Evolutionary conservation across 2,888 invertebrate genomes (phyloP).

Genomic region (Synanthedon vespiformis): DNA sequence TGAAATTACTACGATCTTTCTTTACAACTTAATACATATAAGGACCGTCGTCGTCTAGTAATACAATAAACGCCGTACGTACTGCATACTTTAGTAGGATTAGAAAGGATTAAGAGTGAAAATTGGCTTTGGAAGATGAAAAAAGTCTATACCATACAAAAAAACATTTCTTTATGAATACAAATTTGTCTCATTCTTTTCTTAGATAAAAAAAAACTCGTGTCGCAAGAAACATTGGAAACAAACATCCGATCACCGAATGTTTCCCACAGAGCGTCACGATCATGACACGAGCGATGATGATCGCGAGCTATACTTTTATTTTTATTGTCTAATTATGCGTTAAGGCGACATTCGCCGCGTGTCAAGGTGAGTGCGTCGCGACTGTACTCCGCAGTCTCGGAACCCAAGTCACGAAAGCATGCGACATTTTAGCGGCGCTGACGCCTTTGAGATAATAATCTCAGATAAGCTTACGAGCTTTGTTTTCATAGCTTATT

Average conservation of each 20-base stretch:
- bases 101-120: too few species aligned
- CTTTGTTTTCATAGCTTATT: too few species aligned
- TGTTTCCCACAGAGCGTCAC: conserved; percentile 15
- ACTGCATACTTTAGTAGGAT: too few species aligned
- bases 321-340: conserved; percentile 38
- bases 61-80: too few species aligned
- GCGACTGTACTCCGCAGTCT: conserved; percentile 6
- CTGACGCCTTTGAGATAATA: not conserved
- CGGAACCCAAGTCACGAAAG: not conserved
- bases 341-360: conserved; percentile 34
- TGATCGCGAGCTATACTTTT: conserved; percentile 25
- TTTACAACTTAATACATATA: too few species aligned
- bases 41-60: too few species aligned
- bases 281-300: conserved; percentile 9
- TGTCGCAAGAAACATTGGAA: conserved; percentile 12
- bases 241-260: conserved; percentile 26
- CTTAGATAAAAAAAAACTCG: conserved; percentile 1
- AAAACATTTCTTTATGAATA: too few species aligned
- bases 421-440: not conserved
- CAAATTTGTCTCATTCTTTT: too few species aligned
- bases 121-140: too few species aligned
- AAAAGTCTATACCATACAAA: too few species aligned
- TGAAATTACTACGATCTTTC: too few species aligned
- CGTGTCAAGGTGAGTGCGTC: conserved; percentile 51
- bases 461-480: too few species aligned